Base-by-base conservation (phyloP, 2,888 invertebrate genomes). In the Fragum whitleyi region DNA sequence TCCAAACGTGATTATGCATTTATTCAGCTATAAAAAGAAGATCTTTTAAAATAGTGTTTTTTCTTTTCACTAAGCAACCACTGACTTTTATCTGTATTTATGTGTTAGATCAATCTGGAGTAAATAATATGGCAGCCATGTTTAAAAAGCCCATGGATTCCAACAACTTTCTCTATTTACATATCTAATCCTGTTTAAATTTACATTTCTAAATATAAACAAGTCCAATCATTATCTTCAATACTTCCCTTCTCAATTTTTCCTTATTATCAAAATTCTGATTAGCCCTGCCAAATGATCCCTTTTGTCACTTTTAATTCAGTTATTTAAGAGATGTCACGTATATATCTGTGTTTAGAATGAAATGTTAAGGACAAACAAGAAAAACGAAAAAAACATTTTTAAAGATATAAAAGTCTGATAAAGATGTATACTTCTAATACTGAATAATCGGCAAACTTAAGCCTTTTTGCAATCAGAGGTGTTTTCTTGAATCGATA, bases 111-210 rank as follows among this genome's bases (percentile, higher is more conserved):
- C 47, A 47, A 47, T 47, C 47, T 47, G 47, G 47, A n/a, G 14
- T 19, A 47, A 47, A 19, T 19, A 19, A 47, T 47, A 47, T n/a
- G n/a, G 47, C 19, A 47, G 47, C 47, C 47, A 47, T 47, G n/a
- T 47, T 47, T 47, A 47, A 47, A 47, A 47, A 47, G n/a, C 19
- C 47, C 19, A n/a, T 47, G 47, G 47, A 47, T 47, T 47, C 47
- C 47, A 47, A 47, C 29, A 61, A 29, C n/a, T 32, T n/a, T 32
- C 42, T 42, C 36, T 65, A 36, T 65, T 65, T 65, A 65, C 65
- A 39, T 26, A 39, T 42, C 21, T 42, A 65, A 65, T 65, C 26
- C 65, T 42, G 42, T 65, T 65, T 42, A 65, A 65, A 65, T 65
- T 65, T 65, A 42, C 65, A 61, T 32, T 61, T 2, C 61, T 32